A percentile compares a stretch with the other conserved stretches of the same genome.
Conservation (phyloP, 2,113 vertebrate species). For the Heliornis fulica region DNA sequence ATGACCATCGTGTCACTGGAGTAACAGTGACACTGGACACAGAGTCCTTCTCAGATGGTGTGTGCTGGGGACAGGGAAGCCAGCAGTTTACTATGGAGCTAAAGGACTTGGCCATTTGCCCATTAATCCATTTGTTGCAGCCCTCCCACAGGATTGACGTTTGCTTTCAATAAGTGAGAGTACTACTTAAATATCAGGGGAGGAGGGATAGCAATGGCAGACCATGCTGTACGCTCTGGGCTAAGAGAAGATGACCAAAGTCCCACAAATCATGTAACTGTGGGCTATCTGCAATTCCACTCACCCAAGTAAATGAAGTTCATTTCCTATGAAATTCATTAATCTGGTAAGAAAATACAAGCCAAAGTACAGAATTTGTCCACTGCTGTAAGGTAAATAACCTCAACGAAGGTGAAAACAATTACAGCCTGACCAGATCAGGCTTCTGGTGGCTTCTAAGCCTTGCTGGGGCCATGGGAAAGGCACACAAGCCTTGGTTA, state of each 20-base stretch:
- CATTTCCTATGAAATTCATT: neutral
- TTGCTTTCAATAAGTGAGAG: neutral
- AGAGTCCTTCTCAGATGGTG: neutral
- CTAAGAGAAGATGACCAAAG: neutral
- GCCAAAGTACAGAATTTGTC: neutral
- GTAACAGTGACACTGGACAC: neutral
- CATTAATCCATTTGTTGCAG: slow-evolving; percentile 18
- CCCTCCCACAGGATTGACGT: neutral
- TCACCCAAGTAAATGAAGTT: neutral
- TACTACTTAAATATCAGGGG: neutral
- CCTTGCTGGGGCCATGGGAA: neutral
- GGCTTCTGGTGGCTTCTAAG: neutral
- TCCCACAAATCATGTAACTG: neutral
- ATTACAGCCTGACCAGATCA: neutral
- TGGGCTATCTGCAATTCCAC: neutral
- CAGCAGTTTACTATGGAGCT: neutral
- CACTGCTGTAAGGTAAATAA: neutral
- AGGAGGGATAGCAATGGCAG: neutral
- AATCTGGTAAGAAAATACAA: neutral
- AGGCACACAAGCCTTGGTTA: neutral
- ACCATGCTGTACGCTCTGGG: neutral
- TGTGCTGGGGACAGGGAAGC: neutral
- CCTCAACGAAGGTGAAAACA: neutral
- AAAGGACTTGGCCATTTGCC: slow-evolving; percentile 41
- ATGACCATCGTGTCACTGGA: neutral